Evolutionary conservation across 2,797 vertebrate genomes (phyloP), one percentile per base, ranked within the genome.

Genomic region (Typhlichthys subterraneus): DNA sequence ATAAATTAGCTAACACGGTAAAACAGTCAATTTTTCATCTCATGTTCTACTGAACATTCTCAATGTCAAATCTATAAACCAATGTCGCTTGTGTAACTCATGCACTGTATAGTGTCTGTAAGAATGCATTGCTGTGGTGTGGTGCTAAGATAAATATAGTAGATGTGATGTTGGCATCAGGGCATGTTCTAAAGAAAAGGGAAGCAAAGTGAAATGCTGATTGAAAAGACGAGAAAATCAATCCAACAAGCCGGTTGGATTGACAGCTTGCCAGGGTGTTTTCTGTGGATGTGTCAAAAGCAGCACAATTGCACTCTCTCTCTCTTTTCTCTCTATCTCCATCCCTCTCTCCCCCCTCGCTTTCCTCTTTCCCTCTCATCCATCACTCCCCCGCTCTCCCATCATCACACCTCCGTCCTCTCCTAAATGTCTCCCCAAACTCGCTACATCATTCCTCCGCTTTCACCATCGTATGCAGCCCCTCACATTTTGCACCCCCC

Each of bases 201-300:
- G 71, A 75, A 64, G 69, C 73, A 79, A 77, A 88, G 89, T 75
- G 83, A 89, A 89, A 85, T 83, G 80, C 85, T 91, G 89, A 90
- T 89, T 90, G 89, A 91, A 88, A 91, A 88, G 84, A 86, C 87
- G 86, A 86, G 84, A 87, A 90, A 93, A 91, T 92, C 91, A 91
- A 92, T 91, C 92, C 90, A 83, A 80, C 66, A 38, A 81, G 67
- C 52, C 74, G 29, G 56, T 67, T 70, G 89, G 90, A 92, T 87
- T 91, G 92, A 92, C 92, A 90, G 89, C 79, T 83, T 84, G 87
- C 87, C 88, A 87, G 86, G 87, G 82, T 87, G 88, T 91, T 91
- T 92, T 92, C 85, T 90, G 85, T 90, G 85, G 71, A 89, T 85
- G 91, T 93, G 91, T 92, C 92, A 93, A 87, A 84, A 85, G 83